Evolutionary conservation across 2,797 vertebrate genomes (phyloP).

Genomic region (Poeciliopsis infans): DNA sequence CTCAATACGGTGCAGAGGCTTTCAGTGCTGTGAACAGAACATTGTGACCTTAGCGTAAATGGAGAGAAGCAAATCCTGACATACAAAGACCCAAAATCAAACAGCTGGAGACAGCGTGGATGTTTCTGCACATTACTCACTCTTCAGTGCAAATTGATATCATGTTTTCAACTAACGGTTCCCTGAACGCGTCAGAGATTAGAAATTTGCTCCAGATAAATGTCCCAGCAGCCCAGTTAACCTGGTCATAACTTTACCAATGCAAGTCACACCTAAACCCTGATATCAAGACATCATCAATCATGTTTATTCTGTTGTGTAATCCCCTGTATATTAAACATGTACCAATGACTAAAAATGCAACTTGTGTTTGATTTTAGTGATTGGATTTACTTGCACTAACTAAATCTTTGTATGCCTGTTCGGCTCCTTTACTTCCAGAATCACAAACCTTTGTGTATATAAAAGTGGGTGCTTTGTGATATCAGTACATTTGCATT

Average conservation of each 20-base stretch:
- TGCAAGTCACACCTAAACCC: neutral
- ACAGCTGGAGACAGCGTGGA: neutral
- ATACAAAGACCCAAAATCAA: slow-evolving; percentile 5
- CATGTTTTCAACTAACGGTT: neutral
- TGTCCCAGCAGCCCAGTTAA: neutral
- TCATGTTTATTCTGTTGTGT: neutral
- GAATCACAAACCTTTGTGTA: neutral
- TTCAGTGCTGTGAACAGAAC: neutral
- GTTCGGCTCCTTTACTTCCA: neutral
- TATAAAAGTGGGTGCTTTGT: neutral
- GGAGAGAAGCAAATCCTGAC: neutral
- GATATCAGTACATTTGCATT: neutral
- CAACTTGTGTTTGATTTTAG: neutral
- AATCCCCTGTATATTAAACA: neutral
- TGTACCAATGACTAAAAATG: neutral
- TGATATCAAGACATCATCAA: neutral
- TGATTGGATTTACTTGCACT: neutral
- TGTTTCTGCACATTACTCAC: neutral
- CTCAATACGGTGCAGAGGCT: slow-evolving; percentile 8
- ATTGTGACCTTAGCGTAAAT: neutral
- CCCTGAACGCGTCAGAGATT: neutral
- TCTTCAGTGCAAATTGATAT: neutral
- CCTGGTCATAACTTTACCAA: neutral
- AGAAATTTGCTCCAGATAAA: neutral
- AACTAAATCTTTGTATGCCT: neutral